Evolutionary conservation across 2,797 vertebrate species (phyloP).

Genomic region (Arvicola amphibius): DNA sequence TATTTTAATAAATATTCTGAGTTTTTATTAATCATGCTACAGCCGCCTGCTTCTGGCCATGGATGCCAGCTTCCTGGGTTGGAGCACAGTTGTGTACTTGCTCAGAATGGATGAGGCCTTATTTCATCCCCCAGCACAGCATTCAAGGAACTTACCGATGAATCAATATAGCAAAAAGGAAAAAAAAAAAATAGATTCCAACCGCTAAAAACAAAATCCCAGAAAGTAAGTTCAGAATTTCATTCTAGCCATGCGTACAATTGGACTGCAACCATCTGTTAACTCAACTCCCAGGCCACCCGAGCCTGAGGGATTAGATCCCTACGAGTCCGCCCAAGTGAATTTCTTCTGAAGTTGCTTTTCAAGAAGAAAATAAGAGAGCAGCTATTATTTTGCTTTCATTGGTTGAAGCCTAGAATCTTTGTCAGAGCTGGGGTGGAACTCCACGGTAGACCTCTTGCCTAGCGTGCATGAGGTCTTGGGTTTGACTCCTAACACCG

Average conservation of each 20-base stretch:
- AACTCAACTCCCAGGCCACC: background rate
- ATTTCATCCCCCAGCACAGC: background rate
- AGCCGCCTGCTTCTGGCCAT: background rate
- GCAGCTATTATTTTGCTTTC: background rate
- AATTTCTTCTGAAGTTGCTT: background rate
- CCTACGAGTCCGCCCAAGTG: background rate
- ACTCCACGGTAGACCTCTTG: background rate
- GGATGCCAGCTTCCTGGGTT: background rate
- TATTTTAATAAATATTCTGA: no score
- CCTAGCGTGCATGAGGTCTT: background rate
- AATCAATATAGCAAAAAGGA: background rate
- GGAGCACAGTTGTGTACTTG: background rate
- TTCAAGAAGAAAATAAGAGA: background rate
- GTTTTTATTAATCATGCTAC: no score
- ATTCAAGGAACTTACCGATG: background rate
- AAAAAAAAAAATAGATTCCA: background rate
- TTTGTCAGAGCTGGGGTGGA: background rate
- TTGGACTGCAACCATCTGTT: background rate
- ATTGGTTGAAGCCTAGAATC: background rate
- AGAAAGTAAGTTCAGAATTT: background rate
- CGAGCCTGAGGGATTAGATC: background rate
- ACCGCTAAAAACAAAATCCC: background rate
- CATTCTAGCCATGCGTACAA: background rate
- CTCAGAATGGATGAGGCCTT: background rate
- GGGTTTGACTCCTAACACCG: background rate